A percentile compares a stretch with the other conserved stretches of the same genome.
phyloP scores from a whole-genome alignment of 1,140 invertebrate genomes.

The Condylostylus longicornis region DNA sequence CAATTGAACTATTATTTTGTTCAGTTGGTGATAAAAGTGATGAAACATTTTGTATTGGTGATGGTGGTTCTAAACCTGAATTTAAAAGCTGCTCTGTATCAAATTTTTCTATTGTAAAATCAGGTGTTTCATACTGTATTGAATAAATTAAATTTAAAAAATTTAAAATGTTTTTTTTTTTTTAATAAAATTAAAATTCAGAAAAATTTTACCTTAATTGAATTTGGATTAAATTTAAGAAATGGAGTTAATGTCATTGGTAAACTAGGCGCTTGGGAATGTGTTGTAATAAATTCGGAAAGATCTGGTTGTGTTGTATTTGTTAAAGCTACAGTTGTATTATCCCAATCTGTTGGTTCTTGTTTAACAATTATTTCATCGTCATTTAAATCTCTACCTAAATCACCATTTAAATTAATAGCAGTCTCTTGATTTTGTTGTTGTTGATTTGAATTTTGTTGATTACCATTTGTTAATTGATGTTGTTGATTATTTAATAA shows the following conservation, averaged over 20 bases:
- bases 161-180: not conserved
- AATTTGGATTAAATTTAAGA: slow-evolving; percentile 42
- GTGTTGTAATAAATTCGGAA: slow-evolving; percentile 1
- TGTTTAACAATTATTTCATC: slow-evolving; percentile 6
- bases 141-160: not conserved
- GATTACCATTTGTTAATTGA: too few species aligned
- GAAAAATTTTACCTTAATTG: slow-evolving; percentile 12
- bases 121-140: not conserved
- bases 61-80: too few species aligned
- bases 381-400: not conserved
- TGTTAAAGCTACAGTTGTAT: slow-evolving; percentile 1
- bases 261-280: slow-evolving; percentile 11
- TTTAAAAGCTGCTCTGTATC: too few species aligned
- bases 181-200: not conserved
- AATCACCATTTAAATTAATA: too few species aligned
- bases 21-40: too few species aligned
- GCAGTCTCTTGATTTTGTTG: not conserved
- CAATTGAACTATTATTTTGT: too few species aligned
- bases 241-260: slow-evolving; percentile 39
- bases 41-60: too few species aligned
- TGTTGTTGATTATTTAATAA: too few species aligned
- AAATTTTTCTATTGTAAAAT: too few species aligned
- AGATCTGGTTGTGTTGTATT: slow-evolving; percentile 2
- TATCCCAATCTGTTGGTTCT: slow-evolving; percentile 5
- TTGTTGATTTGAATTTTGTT: not conserved